Percentiles rank a stretch among this genome's conserved stretches.
Evolutionary conservation across 30 jellyfish, hydroid and myxozoan species (phyloP).

Genomic region (Morbakka virulenta): DNA sequence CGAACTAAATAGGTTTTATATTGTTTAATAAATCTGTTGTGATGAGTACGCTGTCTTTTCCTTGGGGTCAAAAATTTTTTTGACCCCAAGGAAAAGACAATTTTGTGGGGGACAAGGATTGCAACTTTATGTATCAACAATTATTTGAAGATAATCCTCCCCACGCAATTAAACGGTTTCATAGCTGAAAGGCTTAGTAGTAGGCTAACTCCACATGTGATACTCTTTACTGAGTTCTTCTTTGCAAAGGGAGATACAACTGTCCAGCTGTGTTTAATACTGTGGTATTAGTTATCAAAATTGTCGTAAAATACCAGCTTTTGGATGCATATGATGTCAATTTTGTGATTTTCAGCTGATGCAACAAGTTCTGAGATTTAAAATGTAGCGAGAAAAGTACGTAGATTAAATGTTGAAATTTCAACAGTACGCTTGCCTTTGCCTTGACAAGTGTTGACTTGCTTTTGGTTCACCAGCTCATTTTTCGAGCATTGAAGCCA

Average conservation of each 20-base stretch:
- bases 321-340: constrained; percentile 3
- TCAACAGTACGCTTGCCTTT: not conserved
- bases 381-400: not conserved
- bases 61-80: no score
- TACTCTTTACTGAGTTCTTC: not conserved
- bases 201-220: not conserved
- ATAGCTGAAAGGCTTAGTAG: not conserved
- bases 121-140: no score
- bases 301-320: not conserved
- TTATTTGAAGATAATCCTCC: no score
- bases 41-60: no score
- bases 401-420: constrained; percentile 1
- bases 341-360: not conserved
- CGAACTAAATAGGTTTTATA: no score
- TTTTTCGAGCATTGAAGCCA: constrained; percentile 48
- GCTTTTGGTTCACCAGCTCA: constrained; percentile 20
- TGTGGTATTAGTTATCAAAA: not conserved
- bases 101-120: no score
- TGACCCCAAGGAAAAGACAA: no score
- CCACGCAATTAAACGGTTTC: not conserved
- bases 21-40: no score
- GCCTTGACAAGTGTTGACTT: not conserved
- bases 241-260: not conserved
- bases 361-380: constrained; percentile 9
- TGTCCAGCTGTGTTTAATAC: not conserved